These are phyloP conservation scores for Tethea ocularis DNA, from an alignment of 2,888 invertebrate genomes.

Conservation along the genomic window DNA sequence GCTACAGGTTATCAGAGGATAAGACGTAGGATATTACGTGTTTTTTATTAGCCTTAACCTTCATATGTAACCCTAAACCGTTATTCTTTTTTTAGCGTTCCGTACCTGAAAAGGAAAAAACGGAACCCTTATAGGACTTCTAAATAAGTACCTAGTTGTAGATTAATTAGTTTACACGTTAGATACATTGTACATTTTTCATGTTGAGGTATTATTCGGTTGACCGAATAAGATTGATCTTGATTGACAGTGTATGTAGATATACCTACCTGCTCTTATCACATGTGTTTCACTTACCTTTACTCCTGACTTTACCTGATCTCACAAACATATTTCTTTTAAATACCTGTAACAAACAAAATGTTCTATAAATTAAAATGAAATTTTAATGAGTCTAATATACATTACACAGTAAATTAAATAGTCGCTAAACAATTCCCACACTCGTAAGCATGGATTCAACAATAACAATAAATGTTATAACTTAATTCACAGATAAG, in stretches of 20 bases:
- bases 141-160: background rate
- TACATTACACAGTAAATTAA: background rate
- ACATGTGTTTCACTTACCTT: slow-evolving; percentile 8
- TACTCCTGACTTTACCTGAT: slow-evolving; percentile 6
- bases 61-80: too few species aligned
- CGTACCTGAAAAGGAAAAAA: too few species aligned
- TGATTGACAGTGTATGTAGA: background rate
- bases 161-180: background rate
- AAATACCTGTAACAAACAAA: slow-evolving; percentile 32
- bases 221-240: too few species aligned
- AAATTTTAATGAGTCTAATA: background rate
- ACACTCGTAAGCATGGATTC: background rate
- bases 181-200: background rate
- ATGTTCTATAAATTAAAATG: background rate
- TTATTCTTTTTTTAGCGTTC: too few species aligned
- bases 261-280: background rate
- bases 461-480: background rate
- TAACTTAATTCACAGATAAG: background rate
- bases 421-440: background rate
- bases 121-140: too few species aligned
- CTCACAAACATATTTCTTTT: background rate
- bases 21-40: too few species aligned
- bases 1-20: too few species aligned
- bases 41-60: too few species aligned
- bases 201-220: background rate